These are phyloP conservation scores for Odontesthes bonariensis DNA, from an alignment of 2,113 vertebrate species.

Conservation along the genomic window DNA sequence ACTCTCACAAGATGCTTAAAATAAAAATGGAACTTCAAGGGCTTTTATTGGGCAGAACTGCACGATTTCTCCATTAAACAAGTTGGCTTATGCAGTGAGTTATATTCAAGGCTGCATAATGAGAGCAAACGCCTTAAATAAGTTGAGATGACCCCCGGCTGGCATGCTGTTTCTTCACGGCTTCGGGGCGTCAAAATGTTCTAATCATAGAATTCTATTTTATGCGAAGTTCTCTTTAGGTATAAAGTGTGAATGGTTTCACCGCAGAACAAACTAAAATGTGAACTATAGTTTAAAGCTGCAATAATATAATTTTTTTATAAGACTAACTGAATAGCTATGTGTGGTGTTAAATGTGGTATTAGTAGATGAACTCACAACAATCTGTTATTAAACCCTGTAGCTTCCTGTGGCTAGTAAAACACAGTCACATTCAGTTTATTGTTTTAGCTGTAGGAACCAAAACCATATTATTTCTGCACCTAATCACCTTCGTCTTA, in stretches of 20 bases:
- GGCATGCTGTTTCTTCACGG: neutral
- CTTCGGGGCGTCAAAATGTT: neutral
- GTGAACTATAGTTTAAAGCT: neutral
- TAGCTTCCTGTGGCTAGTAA: neutral
- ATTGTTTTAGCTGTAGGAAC: neutral
- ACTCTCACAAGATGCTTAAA: slow-evolving; percentile 30
- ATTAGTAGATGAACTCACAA: neutral
- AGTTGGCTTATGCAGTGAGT: neutral
- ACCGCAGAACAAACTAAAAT: neutral
- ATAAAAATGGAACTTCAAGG: slow-evolving; percentile 32
- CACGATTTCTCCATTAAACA: slow-evolving; percentile 9
- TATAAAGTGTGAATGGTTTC: neutral
- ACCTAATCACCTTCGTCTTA: neutral
- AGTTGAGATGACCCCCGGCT: neutral
- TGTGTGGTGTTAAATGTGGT: neutral
- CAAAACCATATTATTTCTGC: neutral
- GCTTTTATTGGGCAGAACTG: slow-evolving; percentile 13
- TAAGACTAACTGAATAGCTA: too few relatives aligned
- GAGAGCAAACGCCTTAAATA: slow-evolving; percentile 4
- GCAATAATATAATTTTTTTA: neutral
- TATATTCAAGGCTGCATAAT: neutral
- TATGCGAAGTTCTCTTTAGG: neutral
- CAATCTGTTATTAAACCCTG: too few relatives aligned
- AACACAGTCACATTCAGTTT: neutral
- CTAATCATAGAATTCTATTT: neutral